Conservation (phyloP, 2,888 invertebrate species). For the Liposcelis brunnea region DNA sequence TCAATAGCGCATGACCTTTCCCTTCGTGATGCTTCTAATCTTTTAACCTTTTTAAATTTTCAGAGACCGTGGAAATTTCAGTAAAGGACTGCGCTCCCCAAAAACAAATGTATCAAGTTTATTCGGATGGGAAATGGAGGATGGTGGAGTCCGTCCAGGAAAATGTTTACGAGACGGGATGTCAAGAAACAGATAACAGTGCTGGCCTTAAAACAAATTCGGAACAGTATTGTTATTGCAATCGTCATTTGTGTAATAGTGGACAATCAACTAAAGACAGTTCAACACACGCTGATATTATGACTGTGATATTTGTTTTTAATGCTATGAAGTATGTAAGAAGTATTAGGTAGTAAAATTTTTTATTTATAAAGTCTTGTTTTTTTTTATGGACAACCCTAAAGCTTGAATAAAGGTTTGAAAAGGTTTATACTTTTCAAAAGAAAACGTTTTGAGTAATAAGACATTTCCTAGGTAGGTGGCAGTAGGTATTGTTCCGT, state of each 20-base stretch:
- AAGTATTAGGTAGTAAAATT: conserved; percentile 21
- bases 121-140: conserved; percentile 44
- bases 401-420: conserved; percentile 2
- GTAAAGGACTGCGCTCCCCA: conserved; percentile 59
- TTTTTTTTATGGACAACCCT: conserved; percentile 6
- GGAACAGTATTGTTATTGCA: conserved; percentile 59
- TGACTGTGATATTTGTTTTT: conserved; percentile 43
- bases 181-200: conserved; percentile 38
- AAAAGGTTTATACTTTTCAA: too few relatives aligned
- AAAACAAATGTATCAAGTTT: conserved; percentile 43
- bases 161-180: conserved; percentile 50
- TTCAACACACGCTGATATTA: conserved; percentile 34
- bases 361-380: not conserved
- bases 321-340: conserved; percentile 42
- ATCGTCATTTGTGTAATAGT: conserved; percentile 53
- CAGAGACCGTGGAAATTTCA: conserved; percentile 40
- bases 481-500: too few relatives aligned
- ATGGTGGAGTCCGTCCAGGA: conserved; percentile 45
- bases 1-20: too few relatives aligned
- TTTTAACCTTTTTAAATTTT: conserved; percentile 19
- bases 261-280: conserved; percentile 23
- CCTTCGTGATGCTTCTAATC: not conserved
- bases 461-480: too few relatives aligned
- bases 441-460: too few relatives aligned
- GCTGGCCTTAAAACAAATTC: conserved; percentile 42